Evolutionary conservation across 1,140 invertebrate genomes (phyloP), one percentile per base, ranked within the genome.

Genomic region (Lasaia peninsularis): DNA sequence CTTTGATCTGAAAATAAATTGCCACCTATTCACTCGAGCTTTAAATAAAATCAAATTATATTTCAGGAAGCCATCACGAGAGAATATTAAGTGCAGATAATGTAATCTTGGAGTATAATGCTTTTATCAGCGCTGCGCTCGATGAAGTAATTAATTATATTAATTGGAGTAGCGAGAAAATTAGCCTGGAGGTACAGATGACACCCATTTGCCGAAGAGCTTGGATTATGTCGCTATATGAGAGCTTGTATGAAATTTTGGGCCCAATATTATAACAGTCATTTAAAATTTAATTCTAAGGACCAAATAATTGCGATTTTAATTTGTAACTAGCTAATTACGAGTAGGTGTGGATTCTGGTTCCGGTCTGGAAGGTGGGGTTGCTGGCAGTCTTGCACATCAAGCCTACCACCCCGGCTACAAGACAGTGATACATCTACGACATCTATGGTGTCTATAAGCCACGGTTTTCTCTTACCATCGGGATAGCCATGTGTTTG

Each of bases 81-180:
- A n/a, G 20, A 50, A 35, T 59, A 62, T 56, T 62, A 62, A 59
- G 56, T 65, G 60, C 50, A 59, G 60, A 65, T 65, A 62, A 65
- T 65, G 60, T 62, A 49, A 65, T 65, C 60, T 59, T 20, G 51
- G n/a, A 34, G 37, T 12, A 18, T 52, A 59, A 59, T 62, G 63
- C 63, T 65, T 60, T 65, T 65, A 65, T 65, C 62, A 63, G 53
- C 53, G 58, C 48, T 61, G 55, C 56, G 51, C 58, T 60, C 62
- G 62, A 65, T 65, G 54, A 55, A 56, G 54, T 60, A 60, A 65
- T 59, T 65, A 65, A 62, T 65, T 56, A 62, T 28, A 62, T 62
- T 65, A 62, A 62, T 62, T 56, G 60, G 52, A 56, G 33, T 18
- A 62, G 60, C 60, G 53, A 52, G 55, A 44, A 65, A 65, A 65